Conservation (phyloP, 2,113 vertebrate genomes). For the Petrocephalus zakoni region DNA sequence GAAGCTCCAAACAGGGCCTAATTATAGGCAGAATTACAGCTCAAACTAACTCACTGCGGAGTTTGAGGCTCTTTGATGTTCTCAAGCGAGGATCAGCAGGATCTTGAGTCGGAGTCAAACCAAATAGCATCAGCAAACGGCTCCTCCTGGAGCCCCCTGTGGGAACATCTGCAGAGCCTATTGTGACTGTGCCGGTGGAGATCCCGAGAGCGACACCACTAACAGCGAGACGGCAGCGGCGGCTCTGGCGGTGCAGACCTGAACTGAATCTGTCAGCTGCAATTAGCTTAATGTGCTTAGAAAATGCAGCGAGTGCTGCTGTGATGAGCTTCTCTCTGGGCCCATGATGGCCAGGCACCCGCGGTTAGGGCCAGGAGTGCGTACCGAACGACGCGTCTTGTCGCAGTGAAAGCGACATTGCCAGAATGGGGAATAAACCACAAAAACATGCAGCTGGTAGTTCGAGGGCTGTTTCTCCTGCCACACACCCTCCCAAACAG, state of each 20-base stretch:
- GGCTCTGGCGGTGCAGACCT: background rate
- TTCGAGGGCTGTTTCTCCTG: background rate
- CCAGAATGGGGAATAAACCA: background rate
- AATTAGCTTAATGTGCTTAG: conserved; percentile 22
- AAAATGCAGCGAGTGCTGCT: background rate
- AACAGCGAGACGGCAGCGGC: background rate
- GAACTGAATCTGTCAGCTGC: conserved; percentile 21
- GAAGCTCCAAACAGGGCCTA: background rate
- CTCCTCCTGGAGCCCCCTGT: background rate
- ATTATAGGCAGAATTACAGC: background rate
- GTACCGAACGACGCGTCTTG: background rate
- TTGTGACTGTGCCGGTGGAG: background rate
- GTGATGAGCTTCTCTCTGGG: conserved; percentile 6
- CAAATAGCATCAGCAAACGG: background rate
- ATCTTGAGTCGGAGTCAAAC: background rate
- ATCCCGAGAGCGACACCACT: conserved; percentile 11
- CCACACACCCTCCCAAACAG: background rate
- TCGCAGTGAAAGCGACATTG: background rate
- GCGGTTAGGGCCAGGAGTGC: background rate
- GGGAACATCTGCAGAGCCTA: background rate
- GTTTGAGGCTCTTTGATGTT: background rate
- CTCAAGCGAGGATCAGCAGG: background rate
- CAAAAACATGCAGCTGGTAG: background rate
- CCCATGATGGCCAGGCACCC: background rate
- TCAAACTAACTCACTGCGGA: background rate